A percentile compares a stretch with the other conserved stretches of the same genome.
phyloP scores from a whole-genome alignment of 2,113 vertebrate genomes.

The Emydura subglobosa region DNA sequence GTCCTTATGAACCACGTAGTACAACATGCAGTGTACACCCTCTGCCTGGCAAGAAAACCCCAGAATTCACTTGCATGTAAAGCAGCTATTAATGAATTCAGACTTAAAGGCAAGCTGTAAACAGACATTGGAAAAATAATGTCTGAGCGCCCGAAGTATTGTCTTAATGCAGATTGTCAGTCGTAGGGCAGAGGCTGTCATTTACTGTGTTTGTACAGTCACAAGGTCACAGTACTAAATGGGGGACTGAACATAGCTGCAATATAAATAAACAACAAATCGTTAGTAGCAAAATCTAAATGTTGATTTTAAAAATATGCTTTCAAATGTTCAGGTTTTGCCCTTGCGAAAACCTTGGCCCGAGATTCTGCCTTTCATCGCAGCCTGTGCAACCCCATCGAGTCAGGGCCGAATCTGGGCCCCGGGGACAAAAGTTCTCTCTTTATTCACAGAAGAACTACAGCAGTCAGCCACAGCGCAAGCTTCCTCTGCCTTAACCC shows the following conservation, averaged over 20 bases:
- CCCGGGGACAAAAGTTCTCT: neutral
- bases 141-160: neutral
- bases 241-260: neutral
- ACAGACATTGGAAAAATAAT: neutral
- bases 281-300: neutral
- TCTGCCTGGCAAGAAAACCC: neutral
- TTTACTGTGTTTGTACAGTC: neutral
- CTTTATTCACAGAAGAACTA: neutral
- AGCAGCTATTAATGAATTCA: neutral
- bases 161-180: neutral
- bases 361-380: neutral
- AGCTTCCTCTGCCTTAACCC: neutral
- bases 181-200: neutral
- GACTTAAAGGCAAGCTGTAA: neutral
- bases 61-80: neutral
- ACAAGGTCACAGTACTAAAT: neutral
- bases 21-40: neutral
- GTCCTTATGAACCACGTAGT: neutral
- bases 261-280: neutral
- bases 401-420: neutral
- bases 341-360: neutral
- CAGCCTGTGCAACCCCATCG: neutral
- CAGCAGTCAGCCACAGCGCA: neutral
- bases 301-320: neutral
- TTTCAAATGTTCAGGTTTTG: neutral